phyloP scores from a whole-genome alignment of 2,888 invertebrate species.

The Phyllotreta striolata region DNA sequence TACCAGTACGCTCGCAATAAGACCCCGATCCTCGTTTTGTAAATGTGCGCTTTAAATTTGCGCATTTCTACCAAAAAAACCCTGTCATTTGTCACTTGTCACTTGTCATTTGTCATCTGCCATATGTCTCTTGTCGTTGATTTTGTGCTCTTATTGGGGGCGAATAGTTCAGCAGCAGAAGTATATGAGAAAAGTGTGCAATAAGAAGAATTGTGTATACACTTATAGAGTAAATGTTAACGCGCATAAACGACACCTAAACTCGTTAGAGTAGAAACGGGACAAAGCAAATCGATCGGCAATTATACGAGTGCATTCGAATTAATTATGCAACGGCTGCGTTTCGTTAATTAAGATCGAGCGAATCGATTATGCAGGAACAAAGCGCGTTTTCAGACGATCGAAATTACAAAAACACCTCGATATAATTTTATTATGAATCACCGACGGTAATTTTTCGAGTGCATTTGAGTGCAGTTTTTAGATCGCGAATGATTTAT shows the following conservation, averaged over 20 bases:
- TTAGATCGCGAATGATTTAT: slow-evolving; percentile 35
- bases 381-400: slow-evolving; percentile 40
- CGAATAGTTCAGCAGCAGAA: too few relatives aligned
- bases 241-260: slow-evolving; percentile 8
- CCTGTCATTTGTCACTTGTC: too few relatives aligned
- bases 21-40: too few relatives aligned
- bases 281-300: slow-evolving; percentile 28
- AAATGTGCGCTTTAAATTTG: not conserved
- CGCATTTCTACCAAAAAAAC: too few relatives aligned
- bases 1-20: not conserved
- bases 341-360: slow-evolving; percentile 45
- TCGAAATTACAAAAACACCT: slow-evolving; percentile 33
- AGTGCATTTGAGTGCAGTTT: slow-evolving; percentile 7
- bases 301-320: slow-evolving; percentile 36
- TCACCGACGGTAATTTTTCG: too few relatives aligned
- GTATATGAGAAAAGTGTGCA: too few relatives aligned
- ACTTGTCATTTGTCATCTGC: too few relatives aligned
- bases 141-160: too few relatives aligned
- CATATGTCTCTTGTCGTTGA: too few relatives aligned
- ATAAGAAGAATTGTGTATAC: not conserved
- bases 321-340: slow-evolving; percentile 43
- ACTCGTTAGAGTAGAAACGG: slow-evolving; percentile 20
- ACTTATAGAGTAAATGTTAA: slow-evolving; percentile 1
- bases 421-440: too few relatives aligned
- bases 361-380: slow-evolving; percentile 37